phyloP scores from a whole-genome alignment of 2,797 vertebrate species.

The Lophotriccus pileatus region DNA sequence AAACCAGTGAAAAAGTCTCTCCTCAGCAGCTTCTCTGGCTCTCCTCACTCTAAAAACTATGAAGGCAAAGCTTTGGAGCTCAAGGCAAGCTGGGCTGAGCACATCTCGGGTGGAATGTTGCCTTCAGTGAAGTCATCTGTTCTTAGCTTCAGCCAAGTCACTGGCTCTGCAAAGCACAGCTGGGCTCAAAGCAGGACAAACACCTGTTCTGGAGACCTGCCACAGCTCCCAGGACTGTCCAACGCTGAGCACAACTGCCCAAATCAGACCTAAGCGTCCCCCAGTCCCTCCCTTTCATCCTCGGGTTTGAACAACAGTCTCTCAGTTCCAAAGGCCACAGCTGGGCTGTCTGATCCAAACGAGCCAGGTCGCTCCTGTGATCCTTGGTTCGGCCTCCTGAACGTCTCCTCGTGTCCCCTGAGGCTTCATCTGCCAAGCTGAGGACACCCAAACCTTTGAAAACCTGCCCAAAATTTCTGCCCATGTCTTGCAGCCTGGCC shows the following conservation, averaged over 20 bases:
- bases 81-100: neutral
- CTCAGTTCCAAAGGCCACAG: neutral
- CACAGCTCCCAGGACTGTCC: neutral
- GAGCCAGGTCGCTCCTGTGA: neutral
- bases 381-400: neutral
- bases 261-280: neutral
- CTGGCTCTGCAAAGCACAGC: neutral
- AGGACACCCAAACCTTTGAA: neutral
- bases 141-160: neutral
- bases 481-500: accelerated
- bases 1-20: neutral
- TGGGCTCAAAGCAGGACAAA: neutral
- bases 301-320: neutral
- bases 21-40: neutral
- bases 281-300: neutral
- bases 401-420: neutral
- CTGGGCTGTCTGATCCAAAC: neutral
- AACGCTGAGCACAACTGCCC: neutral
- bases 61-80: neutral
- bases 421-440: neutral
- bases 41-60: neutral
- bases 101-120: neutral
- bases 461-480: neutral
- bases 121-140: neutral
- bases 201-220: neutral